Evolutionary conservation across 2,888 invertebrate species (phyloP), one percentile per base, ranked within the genome.

Genomic region (Galerucella nymphaeae): DNA sequence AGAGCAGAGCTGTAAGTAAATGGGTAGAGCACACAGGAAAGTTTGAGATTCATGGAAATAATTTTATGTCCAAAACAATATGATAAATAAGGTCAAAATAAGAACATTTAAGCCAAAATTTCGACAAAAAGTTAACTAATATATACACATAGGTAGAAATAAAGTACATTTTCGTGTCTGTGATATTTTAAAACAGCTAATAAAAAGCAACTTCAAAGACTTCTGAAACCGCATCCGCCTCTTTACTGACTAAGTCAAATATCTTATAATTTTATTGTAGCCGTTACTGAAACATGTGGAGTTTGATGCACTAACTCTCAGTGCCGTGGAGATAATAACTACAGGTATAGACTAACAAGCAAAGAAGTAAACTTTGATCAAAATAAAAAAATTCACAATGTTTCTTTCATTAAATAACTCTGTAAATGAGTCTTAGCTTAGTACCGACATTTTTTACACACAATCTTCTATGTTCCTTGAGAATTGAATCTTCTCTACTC

Each of bases 261-360:
- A 74, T 74, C 64, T 74, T 67, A 74, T 74, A 71, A 67, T 74
- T 71, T 74, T 68, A 67, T 71, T 74, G 70, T 68, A 74, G 59
- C 57, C 5, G 30, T 38, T 38, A 38, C 30, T 55, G 66, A 73
- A 69, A 72, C 55, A 65, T 68, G 66, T 69, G n/a, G 70, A 74
- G 72, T 75, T 75, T 75, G 72, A 72, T 70, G 74, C 70, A 58
- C 72, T 61, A 63, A 30, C 38, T 10, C 1, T 14, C 61, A 61
- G 61, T 41, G 61, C 9, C 61, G 61, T 61, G 16, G 45, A 38
- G 8, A 38, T 38, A 38, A 38, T 30, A 30, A 30, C 5, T 30
- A 30, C 30, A 38, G 30, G 9, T 38, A 6, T 38, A 38, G 9
- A 38, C 6, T 9, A 38, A 1, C 0, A 9, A 38, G 30, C 30